Base-by-base conservation (phyloP, 1,140 invertebrate species). In the Pantala flavescens region DNA sequence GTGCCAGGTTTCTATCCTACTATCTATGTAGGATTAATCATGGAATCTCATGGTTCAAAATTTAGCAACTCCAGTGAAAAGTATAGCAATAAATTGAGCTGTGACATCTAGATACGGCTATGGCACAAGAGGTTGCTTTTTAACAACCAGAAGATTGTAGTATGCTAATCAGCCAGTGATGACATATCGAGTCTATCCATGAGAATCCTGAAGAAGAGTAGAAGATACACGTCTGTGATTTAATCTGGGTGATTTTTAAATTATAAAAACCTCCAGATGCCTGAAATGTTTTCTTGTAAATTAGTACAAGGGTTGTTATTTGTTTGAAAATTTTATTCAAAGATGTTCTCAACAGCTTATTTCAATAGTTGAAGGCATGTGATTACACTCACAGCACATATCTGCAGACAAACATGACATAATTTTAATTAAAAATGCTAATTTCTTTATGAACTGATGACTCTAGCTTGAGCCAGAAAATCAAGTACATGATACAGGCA, bases 331-430 rank as follows among this genome's bases (percentile, higher is more conserved):
- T 14, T 63, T 63, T 63, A 63, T 63, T 63, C 14, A 63, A 63
- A 63, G 49, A 63, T 63, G 49, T 63, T 63, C n/a, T 63, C n/a
- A 63, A 63, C 49, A 63, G 49, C n/a, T 63, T 63, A 63, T 63
- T 16, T 63, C 49, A 63, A 63, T 63, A 63, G 49, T 63, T 21
- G n/a, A 63, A 63, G n/a, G 49, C 49, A 63, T 63, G 49, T 63
- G 49, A 63, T 63, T 19, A 63, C 49, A 63, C n/a, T 63, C 49
- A 63, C 49, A 63, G 49, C 49, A 63, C 49, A 63, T 14, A 19
- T 63, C 49, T 63, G 49, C 16, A 19, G 49, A 36, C 28, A 36
- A 19, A 63, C 49, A 63, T 63, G 49, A 63, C n/a, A 36, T 63
- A 63, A 21, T 16, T 63, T 3, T 1, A 63, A 2, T 36, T 36